phyloP scores from a whole-genome alignment of 92 coral and sea anemone species.

The Plumapathes pennacea region DNA sequence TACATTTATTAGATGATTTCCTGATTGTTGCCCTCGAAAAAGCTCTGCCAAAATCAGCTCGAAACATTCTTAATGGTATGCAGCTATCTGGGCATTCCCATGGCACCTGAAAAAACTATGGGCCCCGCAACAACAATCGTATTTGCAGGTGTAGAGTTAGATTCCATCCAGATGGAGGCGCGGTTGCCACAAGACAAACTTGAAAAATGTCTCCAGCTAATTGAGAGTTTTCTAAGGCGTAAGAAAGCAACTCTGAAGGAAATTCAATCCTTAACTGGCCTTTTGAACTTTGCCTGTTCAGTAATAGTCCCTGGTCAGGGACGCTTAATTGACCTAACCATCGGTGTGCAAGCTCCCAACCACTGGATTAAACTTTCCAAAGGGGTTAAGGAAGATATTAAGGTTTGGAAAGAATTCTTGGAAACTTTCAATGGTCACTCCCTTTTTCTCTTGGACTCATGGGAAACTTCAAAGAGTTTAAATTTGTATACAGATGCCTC shows the following conservation, averaged over 20 bases:
- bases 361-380: slow-evolving; percentile 14
- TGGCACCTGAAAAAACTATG: slow-evolving; percentile 15
- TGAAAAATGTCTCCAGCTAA: slow-evolving; percentile 14
- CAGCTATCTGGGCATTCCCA: slow-evolving; percentile 16
- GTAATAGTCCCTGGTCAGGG: slow-evolving; percentile 32
- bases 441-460: slow-evolving; percentile 11
- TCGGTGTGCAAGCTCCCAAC: slow-evolving; percentile 11
- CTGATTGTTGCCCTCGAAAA: slow-evolving; percentile 12
- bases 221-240: slow-evolving; percentile 15
- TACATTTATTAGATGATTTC: slow-evolving; percentile 45
- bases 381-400: slow-evolving; percentile 5
- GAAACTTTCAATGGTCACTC: slow-evolving; percentile 15
- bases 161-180: slow-evolving; percentile 27
- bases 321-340: slow-evolving; percentile 30
- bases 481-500: slow-evolving; percentile 12
- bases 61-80: not conserved
- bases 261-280: slow-evolving; percentile 23
- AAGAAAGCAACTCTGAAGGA: slow-evolving; percentile 38
- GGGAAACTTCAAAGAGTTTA: slow-evolving; percentile 18
- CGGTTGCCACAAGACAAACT: slow-evolving; percentile 31
- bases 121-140: slow-evolving; percentile 21
- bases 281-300: slow-evolving; percentile 43
- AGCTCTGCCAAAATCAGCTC: slow-evolving; percentile 12
- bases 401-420: slow-evolving; percentile 16
- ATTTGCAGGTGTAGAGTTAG: slow-evolving; percentile 37